phyloP scores from a whole-genome alignment of 2,888 invertebrate genomes.

The Ethmia dodecea region DNA sequence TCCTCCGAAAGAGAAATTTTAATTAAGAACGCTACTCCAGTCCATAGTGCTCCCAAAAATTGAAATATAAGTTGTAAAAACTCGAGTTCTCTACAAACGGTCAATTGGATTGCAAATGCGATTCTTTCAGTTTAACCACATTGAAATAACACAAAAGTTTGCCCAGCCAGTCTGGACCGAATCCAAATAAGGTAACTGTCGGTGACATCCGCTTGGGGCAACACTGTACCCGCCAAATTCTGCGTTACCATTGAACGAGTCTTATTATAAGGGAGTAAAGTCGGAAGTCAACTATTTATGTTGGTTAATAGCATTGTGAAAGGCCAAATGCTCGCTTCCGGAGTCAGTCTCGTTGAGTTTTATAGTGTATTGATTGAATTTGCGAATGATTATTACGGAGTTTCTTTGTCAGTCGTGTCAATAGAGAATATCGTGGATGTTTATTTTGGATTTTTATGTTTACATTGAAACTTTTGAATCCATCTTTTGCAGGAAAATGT shows the following conservation, averaged over 20 bases:
- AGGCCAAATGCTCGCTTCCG: slow-evolving; percentile 51
- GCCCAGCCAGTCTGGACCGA: slow-evolving; percentile 55
- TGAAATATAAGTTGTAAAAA: too few species aligned
- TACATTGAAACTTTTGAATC: too few species aligned
- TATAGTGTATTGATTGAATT: slow-evolving; percentile 61
- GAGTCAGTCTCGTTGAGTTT: slow-evolving; percentile 52
- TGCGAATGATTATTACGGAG: slow-evolving; percentile 49
- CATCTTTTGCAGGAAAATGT: too few species aligned
- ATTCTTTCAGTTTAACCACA: slow-evolving; percentile 60
- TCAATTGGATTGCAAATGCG: slow-evolving; percentile 37
- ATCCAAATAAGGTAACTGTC: slow-evolving; percentile 74
- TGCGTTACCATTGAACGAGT: slow-evolving; percentile 23
- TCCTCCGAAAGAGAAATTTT: too few species aligned
- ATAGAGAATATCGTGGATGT: slow-evolving; percentile 15
- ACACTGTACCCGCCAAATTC: slow-evolving; percentile 34
- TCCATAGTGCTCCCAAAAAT: too few species aligned
- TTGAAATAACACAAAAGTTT: slow-evolving; percentile 72
- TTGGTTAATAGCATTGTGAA: slow-evolving; percentile 25
- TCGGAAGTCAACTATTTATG: slow-evolving; percentile 26
- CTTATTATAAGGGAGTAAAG: slow-evolving; percentile 31
- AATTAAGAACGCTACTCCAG: too few species aligned
- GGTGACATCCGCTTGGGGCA: slow-evolving; percentile 60
- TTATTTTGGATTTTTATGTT: too few species aligned
- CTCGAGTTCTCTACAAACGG: slow-evolving; percentile 11
- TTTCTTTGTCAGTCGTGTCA: slow-evolving; percentile 12